Evolutionary conservation across 1,140 invertebrate genomes (phyloP), one percentile per base, ranked within the genome.

Genomic region (Dinoponera quadriceps): DNA sequence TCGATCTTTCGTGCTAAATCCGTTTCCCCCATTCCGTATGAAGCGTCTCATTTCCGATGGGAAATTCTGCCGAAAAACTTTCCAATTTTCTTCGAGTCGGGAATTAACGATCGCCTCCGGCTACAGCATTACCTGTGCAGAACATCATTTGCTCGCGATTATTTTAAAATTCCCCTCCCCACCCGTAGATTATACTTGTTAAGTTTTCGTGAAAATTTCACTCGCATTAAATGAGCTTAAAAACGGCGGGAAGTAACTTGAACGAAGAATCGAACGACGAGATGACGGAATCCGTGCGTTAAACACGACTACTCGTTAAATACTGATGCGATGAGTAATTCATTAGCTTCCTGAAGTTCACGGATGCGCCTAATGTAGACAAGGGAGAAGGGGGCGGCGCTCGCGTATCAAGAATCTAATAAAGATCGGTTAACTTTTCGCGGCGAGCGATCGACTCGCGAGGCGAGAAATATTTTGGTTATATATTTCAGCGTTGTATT

Each of bases 181-280:
- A 3, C 4, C 38, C 38, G 11, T 22, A 16, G 9, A 60, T 27
- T 22, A 44, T 44, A 18, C 20, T 57, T 73, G 14, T 14, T 27
- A 27, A 59, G 16, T 73, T 73, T 18, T 59, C 33, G 16, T 73
- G 22, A 73, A 72, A 57, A 60, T 73, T 72, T 72, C 3, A 73
- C 18, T 38, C 14, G 16, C 22, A 44, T 73, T 13, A 9, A 60
- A 44, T 49, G 3, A 60, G 2, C 22, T 73, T 27, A 20, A 73
- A 59, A 60, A 16, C 18, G n/a, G n/a, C 7, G 0, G 3, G 20
- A 16, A 29, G 2, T 60, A 59, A 20, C 1, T 18, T 44, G 44
- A 73, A 74, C 44, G 3, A 25, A 33, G 33, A 3, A 29, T 49
- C 5, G 27, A 44, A 44, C 11, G 16, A n/a, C 11, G 33, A 18